These are phyloP conservation scores for Lymantria dispar DNA, from an alignment of 2,888 invertebrate genomes.

Conservation along the genomic window DNA sequence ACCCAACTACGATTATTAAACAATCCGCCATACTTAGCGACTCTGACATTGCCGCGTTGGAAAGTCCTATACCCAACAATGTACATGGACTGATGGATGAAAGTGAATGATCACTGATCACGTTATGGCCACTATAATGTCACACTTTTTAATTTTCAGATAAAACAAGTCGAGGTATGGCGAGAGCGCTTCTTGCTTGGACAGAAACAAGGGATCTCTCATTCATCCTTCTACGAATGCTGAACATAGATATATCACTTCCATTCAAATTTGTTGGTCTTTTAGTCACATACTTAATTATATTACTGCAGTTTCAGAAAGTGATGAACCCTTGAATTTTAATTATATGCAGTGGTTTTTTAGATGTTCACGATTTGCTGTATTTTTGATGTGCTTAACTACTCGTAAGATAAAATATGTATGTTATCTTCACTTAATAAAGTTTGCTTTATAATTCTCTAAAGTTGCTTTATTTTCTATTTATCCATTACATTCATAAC, in stretches of 20 bases:
- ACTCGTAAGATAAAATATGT: no score
- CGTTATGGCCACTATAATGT: neutral
- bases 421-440: no score
- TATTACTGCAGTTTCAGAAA: conserved; percentile 63
- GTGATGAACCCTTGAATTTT: conserved; percentile 43
- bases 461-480: no score
- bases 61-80: neutral
- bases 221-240: conserved; percentile 62
- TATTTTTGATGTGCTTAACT: neutral
- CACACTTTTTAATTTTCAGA: conserved; percentile 43
- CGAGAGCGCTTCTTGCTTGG: conserved; percentile 57
- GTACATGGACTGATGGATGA: neutral
- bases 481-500: no score
- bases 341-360: neutral
- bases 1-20: neutral
- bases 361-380: neutral
- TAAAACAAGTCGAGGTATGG: conserved; percentile 54
- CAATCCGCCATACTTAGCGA: neutral
- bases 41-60: neutral
- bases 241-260: conserved; percentile 61
- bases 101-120: neutral
- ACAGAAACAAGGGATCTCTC: conserved; percentile 61
- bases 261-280: conserved; percentile 64
- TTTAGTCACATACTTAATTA: conserved; percentile 63
- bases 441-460: no score